phyloP scores from a whole-genome alignment of 2,113 vertebrate species.

The Planiliza haematocheilus region DNA sequence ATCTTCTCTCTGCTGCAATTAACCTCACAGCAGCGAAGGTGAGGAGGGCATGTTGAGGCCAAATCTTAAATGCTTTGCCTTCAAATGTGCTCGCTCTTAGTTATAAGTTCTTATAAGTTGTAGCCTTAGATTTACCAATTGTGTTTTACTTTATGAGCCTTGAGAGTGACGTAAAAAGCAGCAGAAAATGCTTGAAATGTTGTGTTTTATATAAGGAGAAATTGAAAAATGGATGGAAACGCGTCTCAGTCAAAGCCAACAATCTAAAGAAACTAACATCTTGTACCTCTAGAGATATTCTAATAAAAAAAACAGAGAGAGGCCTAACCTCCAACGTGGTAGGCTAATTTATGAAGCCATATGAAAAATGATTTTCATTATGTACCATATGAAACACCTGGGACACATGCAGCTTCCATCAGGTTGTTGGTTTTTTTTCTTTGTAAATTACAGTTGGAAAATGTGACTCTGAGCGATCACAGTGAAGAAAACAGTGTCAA shows the following conservation, averaged over 20 bases:
- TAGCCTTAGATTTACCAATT: neutral
- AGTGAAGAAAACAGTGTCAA: no score
- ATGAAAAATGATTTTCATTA: constrained; percentile 28
- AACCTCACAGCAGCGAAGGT: constrained; percentile 19
- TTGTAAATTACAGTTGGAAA: no score
- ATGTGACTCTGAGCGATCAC: no score
- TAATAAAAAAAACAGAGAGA: no score
- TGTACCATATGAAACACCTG: neutral
- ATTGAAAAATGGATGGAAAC: no score
- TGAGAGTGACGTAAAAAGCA: constrained; percentile 2
- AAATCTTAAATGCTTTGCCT: constrained; percentile 29
- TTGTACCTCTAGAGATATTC: no score
- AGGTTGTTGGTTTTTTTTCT: no score
- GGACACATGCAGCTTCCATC: neutral
- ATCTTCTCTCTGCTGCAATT: constrained; percentile 25
- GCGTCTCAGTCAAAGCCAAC: no score
- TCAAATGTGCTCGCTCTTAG: neutral
- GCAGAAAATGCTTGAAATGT: neutral
- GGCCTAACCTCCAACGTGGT: neutral
- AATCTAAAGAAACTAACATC: no score
- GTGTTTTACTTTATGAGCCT: constrained; percentile 2
- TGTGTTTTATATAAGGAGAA: no score
- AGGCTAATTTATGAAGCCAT: neutral
- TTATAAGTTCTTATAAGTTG: no score
- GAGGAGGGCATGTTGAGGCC: constrained; percentile 8